phyloP scores from a whole-genome alignment of 2,888 invertebrate species.

The Thymelicus sylvestris region DNA sequence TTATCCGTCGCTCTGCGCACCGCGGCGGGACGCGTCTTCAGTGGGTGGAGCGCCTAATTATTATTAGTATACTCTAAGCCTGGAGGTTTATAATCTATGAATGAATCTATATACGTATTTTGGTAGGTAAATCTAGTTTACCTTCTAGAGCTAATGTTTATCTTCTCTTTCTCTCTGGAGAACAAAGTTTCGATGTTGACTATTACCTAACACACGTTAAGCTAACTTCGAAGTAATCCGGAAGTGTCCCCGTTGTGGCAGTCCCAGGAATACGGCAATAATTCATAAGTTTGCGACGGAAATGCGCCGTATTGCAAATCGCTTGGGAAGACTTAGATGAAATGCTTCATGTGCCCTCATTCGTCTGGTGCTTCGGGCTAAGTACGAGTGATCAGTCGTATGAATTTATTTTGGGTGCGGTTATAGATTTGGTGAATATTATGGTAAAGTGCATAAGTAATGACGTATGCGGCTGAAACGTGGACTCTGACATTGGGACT shows the following conservation, averaged over 20 bases:
- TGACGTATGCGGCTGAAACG: no score
- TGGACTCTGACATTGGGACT: no score
- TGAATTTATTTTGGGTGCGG: background rate
- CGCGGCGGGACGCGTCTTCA: no score
- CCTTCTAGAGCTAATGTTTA: no score
- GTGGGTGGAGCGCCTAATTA: no score
- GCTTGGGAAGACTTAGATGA: conserved; percentile 28
- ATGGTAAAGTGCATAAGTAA: no score
- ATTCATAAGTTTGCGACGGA: conserved; percentile 37
- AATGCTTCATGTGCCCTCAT: conserved; percentile 11
- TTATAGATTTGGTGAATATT: background rate
- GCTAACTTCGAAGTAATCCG: background rate
- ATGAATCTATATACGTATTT: no score
- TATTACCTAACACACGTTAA: background rate
- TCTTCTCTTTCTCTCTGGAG: no score
- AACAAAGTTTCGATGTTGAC: background rate
- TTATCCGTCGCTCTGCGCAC: no score
- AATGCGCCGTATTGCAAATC: conserved; percentile 32
- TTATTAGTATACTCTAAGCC: no score
- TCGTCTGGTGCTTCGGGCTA: background rate
- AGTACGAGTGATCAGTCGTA: conserved; percentile 7
- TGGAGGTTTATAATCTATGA: no score
- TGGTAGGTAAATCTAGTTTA: no score
- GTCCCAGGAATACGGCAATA: conserved; percentile 27
- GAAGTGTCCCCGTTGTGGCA: conserved; percentile 9